These are phyloP conservation scores for Plestiodon gilberti DNA, from an alignment of 2,113 vertebrate genomes.

Conservation along the genomic window DNA sequence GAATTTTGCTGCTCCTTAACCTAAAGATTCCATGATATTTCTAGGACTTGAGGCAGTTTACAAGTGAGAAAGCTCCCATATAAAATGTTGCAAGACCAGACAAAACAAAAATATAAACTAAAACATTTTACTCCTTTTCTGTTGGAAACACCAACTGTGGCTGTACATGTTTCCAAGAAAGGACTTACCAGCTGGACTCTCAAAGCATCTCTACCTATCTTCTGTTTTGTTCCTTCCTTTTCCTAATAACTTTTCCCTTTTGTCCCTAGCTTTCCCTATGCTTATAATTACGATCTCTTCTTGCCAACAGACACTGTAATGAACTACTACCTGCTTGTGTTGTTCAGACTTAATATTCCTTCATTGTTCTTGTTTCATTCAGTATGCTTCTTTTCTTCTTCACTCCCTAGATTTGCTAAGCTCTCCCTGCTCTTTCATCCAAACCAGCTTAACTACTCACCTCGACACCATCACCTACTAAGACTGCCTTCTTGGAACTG, in stretches of 20 bases:
- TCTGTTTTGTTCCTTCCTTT: not conserved
- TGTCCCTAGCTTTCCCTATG: not conserved
- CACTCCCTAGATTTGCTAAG: not conserved
- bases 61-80: not conserved
- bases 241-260: not conserved
- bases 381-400: not conserved
- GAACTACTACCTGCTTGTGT: not conserved
- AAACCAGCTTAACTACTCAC: not conserved
- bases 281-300: not conserved
- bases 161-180: not conserved
- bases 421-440: not conserved
- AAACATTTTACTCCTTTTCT: not conserved
- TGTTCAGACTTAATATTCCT: not conserved
- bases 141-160: not conserved
- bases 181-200: not conserved
- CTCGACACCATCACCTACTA: no score
- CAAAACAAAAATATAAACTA: not conserved
- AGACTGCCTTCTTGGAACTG: not conserved
- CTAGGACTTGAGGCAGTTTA: not conserved
- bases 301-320: not conserved
- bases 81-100: not conserved
- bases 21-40: not conserved
- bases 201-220: not conserved
- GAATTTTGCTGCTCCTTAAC: not conserved
- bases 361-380: not conserved